Conservation (phyloP, 1,140 invertebrate genomes). For the Adelges cooleyi region DNA sequence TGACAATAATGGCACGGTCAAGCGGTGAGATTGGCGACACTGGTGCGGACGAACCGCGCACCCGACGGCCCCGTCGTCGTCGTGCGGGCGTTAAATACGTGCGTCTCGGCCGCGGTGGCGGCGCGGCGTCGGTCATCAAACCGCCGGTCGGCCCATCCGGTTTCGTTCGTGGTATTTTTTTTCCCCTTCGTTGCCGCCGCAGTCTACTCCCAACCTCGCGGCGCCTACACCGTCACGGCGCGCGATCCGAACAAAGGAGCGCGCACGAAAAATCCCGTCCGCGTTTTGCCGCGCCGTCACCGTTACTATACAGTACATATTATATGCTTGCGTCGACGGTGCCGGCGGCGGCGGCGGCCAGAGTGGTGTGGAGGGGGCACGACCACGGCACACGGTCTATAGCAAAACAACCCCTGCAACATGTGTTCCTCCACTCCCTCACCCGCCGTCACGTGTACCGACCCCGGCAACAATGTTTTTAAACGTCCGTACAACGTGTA, state of each 20-base stretch:
- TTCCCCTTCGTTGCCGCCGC: not conserved
- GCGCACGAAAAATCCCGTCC: conserved; percentile 7
- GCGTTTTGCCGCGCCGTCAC: not conserved
- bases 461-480: too few species aligned
- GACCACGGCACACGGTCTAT: too few species aligned
- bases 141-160: conserved; percentile 23
- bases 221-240: not conserved
- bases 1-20: not conserved
- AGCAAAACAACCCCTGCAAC: conserved; percentile 23
- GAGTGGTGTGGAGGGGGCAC: too few species aligned
- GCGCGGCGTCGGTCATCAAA: conserved; percentile 17
- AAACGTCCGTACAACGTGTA: too few species aligned
- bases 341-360: too few species aligned
- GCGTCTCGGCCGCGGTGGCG: not conserved
- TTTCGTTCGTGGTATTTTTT: conserved; percentile 12
- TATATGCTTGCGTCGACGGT: too few species aligned
- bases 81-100: conserved; percentile 21
- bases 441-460: too few species aligned
- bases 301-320: not conserved
- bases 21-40: conserved; percentile 20
- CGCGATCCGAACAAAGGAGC: not conserved
- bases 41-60: not conserved
- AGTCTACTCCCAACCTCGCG: not conserved
- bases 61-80: not conserved
- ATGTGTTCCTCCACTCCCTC: not conserved